phyloP scores from a whole-genome alignment of 2,797 vertebrate species.

The Poeciliopsis gracilis region DNA sequence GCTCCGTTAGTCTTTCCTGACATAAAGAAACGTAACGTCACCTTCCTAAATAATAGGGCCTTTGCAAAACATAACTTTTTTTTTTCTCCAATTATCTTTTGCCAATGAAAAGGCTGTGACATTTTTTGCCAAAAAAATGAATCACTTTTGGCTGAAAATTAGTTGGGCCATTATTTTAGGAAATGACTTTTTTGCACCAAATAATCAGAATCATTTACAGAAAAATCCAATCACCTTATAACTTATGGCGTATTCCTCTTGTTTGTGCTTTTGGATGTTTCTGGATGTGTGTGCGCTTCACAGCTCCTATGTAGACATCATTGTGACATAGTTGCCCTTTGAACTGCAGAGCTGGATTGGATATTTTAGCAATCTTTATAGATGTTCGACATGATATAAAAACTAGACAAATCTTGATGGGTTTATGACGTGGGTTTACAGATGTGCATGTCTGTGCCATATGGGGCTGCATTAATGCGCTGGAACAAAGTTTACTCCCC shows the following conservation, averaged over 20 bases:
- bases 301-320: neutral
- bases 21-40: neutral
- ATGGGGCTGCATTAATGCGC: neutral
- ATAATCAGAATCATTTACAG: neutral
- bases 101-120: too few relatives aligned
- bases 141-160: too few relatives aligned
- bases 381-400: neutral
- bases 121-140: too few relatives aligned
- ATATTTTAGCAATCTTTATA: neutral
- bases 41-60: too few relatives aligned
- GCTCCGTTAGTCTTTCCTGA: neutral
- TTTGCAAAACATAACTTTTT: too few relatives aligned
- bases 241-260: neutral
- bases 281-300: neutral
- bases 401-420: neutral
- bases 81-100: too few relatives aligned
- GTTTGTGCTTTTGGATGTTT: neutral
- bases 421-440: neutral
- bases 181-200: neutral
- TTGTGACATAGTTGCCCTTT: neutral
- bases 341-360: neutral
- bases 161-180: neutral
- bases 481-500: conserved; percentile 5
- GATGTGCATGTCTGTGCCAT: neutral
- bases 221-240: neutral